Evolutionary conservation across 2,797 vertebrate genomes (phyloP).

Genomic region (Anguilla pacifica): DNA sequence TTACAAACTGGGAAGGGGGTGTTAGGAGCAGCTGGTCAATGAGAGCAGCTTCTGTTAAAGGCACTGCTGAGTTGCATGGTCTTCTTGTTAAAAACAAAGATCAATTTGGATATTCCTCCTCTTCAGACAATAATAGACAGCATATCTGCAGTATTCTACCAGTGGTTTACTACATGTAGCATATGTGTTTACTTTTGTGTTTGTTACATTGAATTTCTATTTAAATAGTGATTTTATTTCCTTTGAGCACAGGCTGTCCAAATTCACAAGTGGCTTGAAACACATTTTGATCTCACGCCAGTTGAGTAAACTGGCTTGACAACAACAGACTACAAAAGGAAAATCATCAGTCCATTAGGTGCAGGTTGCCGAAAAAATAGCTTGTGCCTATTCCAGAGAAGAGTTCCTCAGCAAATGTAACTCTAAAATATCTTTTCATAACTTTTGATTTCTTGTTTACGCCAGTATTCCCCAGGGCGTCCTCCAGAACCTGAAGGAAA

Average conservation of each 20-base stretch:
- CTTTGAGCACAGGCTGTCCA: not conserved
- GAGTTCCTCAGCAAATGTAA: constrained; percentile 12
- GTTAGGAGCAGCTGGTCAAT: constrained; percentile 36
- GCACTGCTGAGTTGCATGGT: not conserved
- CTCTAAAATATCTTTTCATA: constrained; percentile 15
- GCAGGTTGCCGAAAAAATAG: not conserved
- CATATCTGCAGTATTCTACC: not conserved
- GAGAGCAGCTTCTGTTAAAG: constrained; percentile 12
- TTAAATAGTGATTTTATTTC: not conserved
- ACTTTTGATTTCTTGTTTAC: constrained; percentile 40
- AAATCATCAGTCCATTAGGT: not conserved
- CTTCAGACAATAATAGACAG: not conserved
- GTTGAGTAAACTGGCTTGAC: not conserved
- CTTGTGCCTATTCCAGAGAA: not conserved
- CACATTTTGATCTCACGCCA: not conserved
- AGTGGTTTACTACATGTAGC: not conserved
- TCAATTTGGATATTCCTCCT: not conserved
- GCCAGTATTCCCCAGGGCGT: constrained; percentile 40
- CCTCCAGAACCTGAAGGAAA: constrained; percentile 30
- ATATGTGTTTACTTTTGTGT: not conserved
- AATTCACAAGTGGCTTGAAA: not conserved
- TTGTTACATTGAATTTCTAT: not conserved
- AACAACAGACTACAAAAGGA: constrained; percentile 4
- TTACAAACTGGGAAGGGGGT: constrained; percentile 35
- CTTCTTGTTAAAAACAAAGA: not conserved